Base-by-base conservation (phyloP, 1,140 invertebrate genomes). In the Diabrotica virgifera region DNA sequence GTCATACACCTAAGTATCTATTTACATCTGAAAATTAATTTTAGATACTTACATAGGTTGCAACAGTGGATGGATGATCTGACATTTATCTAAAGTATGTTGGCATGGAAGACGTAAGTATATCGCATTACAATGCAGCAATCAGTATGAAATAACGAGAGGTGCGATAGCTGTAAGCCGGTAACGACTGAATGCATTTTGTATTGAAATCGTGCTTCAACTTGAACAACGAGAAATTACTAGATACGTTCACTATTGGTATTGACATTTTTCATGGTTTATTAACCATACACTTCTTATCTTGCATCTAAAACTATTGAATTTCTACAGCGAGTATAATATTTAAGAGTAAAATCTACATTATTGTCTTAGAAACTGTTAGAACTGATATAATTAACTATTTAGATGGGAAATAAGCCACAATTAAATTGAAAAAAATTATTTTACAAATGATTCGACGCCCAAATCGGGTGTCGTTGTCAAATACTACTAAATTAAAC, bases 41-140 rank as follows among this genome's bases (percentile, higher is more conserved):
- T 46, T 46, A 46, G 40, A 46, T 46, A 46, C 40, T 24, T 24
- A 24, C 4, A 24, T 1, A 24, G 1, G 24, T 24, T 24, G 24
- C 24, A 24, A 24, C 24, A 24, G 24, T 24, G 24, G 24, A 24
- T 24, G 24, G 24, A 24, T 24, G 24, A 24, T 24, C 24, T 46
- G 40, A 46, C 40, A 46, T 46, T 46, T 46, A 46, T 46, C 40
- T 46, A 46, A 46, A 46, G 8, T 8, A 46, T 46, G 40, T 46
- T 46, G 40, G 40, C 40, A 46, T 46, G n/a, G 40, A 46, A 46
- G 8, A 46, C 40, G n/a, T 24, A 24, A 24, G 24, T 24, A 46
- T 46, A 46, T 46, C 40, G 40, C n/a, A 46, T 46, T 46, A 46
- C 40, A 46, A 46, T 46, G 40, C n/a, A n/a, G 40, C 40, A 46